Percentiles rank a stretch among this genome's conserved stretches.
phyloP scores from a whole-genome alignment of 2,797 vertebrate genomes.

The Siniperca obscura region DNA sequence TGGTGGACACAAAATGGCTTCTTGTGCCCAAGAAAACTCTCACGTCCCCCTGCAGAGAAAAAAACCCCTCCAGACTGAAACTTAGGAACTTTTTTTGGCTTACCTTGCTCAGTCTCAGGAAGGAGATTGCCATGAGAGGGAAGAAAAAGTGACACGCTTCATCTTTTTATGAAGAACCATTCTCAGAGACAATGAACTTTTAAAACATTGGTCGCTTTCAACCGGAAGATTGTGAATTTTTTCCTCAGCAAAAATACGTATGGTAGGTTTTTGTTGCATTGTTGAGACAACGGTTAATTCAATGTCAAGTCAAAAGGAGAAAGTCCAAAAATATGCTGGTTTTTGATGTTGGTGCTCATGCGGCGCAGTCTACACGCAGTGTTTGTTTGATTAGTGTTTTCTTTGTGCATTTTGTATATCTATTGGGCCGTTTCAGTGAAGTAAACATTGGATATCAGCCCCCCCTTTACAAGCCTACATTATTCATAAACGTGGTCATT shows the following conservation, averaged over 20 bases:
- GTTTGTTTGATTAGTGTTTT: constrained; percentile 90
- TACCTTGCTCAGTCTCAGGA: constrained; percentile 85
- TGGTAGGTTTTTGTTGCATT: constrained; percentile 28
- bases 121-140: constrained; percentile 82
- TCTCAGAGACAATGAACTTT: constrained; percentile 81
- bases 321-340: constrained; percentile 84
- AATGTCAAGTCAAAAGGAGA: constrained; percentile 77
- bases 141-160: constrained; percentile 71
- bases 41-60: constrained; percentile 49
- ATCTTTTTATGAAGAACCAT: constrained; percentile 81
- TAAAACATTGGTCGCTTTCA: constrained; percentile 76
- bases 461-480: constrained; percentile 82
- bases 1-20: constrained; percentile 69
- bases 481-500: constrained; percentile 73
- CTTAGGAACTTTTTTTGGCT: constrained; percentile 75
- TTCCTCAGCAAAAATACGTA: constrained; percentile 69
- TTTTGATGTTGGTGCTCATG: constrained; percentile 88
- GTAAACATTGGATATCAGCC: constrained; percentile 83
- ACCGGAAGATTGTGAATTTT: constrained; percentile 80
- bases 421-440: constrained; percentile 89
- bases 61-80: constrained; percentile 72
- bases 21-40: constrained; percentile 57
- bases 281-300: constrained; percentile 66
- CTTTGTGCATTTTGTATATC: constrained; percentile 90
- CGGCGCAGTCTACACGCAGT: constrained; percentile 86